phyloP scores from a whole-genome alignment of 2,113 vertebrate genomes.

The Lycocorax pyrrhopterus region DNA sequence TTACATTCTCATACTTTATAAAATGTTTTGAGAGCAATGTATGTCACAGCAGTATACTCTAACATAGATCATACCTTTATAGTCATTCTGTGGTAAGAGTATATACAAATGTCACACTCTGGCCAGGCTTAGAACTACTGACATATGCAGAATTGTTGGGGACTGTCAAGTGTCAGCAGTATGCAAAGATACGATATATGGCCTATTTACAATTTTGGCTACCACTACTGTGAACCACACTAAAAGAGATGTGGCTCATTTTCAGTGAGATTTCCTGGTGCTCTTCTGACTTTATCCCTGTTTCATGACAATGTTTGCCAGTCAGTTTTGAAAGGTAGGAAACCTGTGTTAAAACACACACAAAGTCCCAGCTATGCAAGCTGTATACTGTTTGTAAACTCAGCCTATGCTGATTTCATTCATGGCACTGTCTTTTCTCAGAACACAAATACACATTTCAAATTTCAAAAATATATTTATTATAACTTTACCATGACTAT shows the following conservation, averaged over 20 bases:
- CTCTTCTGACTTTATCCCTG: background rate
- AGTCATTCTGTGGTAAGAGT: background rate
- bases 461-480: background rate
- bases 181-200: accelerated
- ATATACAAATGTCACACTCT: background rate
- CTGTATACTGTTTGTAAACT: background rate
- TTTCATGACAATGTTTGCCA: background rate
- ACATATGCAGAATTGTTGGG: background rate
- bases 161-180: background rate
- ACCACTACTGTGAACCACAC: background rate
- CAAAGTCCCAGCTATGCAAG: background rate
- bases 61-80: background rate
- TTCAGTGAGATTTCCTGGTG: background rate
- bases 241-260: background rate
- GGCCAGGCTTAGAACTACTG: background rate
- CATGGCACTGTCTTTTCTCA: background rate
- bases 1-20: background rate
- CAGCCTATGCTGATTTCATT: background rate
- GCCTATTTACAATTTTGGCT: background rate
- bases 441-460: background rate
- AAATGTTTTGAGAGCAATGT: background rate
- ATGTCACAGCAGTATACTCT: background rate
- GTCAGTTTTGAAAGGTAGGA: background rate
- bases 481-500: conserved; percentile 89
- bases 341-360: background rate